Evolutionary conservation across 2,888 invertebrate species (phyloP), one percentile per base, ranked within the genome.

Genomic region (Drosophila kokeensis): DNA sequence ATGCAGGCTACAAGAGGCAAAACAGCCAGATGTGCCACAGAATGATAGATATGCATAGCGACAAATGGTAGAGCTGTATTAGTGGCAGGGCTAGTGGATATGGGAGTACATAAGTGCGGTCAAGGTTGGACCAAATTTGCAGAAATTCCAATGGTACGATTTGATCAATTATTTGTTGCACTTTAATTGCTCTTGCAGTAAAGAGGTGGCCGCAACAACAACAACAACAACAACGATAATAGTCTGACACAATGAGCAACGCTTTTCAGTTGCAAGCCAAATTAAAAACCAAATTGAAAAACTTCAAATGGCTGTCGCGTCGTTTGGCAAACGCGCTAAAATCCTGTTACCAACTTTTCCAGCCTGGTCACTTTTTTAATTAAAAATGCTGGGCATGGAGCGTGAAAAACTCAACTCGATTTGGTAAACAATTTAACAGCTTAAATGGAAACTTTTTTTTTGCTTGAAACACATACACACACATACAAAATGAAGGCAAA

Each of bases 311-410:
- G 65, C 71, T 71, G 76, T 69, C 80, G 82, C 64, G 32, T 49
- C 45, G 62, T 34, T 42, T 66, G 69, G 32, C 38, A 34, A 40
- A 55, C 48, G 34, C 45, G 61, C 57, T 30, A 63, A 76, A 77
- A 81, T 78, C 49, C 79, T 42, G 74, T 65, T 65, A 45, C 53
- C 66, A 81, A 81, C 77, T 82, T 82, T 69, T 75, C 18, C 63
- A 45, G 55, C 30, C 63, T 73, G 79, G 87, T 72, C 83, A 87
- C 69, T 79, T 84, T 83, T 89, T 84, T 84, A 84, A 84, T 84
- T 89, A 89, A 84, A 89, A 72, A 60, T 40, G 34, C 30, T 65
- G 32, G 49, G 30, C 64, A 60, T n/a, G 10, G 21, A 36, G 18
- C 24, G 11, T 21, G 42, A 34, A 45, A 57, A 70, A 34, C 40